Percentiles rank a stretch among this genome's conserved stretches.
Conservation (phyloP, 1,140 invertebrate genomes). For the Brachionus asplanchnoidis region DNA sequence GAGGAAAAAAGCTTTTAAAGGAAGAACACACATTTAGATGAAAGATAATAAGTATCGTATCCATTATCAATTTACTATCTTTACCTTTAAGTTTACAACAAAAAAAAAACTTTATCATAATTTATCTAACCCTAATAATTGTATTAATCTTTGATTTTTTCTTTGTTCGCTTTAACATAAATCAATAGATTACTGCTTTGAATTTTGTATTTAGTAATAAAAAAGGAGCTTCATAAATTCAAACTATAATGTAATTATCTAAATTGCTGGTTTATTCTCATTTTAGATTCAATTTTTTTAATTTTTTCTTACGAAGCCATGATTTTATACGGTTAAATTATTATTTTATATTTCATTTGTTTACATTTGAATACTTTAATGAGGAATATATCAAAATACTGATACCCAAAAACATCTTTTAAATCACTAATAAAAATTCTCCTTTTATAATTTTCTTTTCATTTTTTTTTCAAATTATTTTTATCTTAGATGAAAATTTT, state of each 20-base stretch:
- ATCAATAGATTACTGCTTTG: neutral
- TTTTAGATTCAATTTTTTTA: neutral
- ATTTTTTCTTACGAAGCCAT: neutral
- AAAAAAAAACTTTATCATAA: neutral
- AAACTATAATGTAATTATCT: neutral
- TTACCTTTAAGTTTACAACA: neutral
- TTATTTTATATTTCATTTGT: constrained; percentile 37
- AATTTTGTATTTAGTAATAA: neutral
- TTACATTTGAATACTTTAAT: neutral
- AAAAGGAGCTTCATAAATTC: neutral
- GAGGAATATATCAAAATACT: neutral
- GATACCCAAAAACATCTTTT: neutral
- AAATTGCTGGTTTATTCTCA: neutral
- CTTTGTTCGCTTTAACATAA: neutral
- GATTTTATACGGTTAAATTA: constrained; percentile 32
- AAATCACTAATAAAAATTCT: neutral
- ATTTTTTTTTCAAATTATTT: neutral
- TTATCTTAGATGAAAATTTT: neutral
- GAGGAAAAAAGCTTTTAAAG: neutral
- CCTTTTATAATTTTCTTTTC: neutral
- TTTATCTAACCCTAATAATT: constrained; percentile 10
- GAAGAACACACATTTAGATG: neutral
- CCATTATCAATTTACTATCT: neutral
- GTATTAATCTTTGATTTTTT: neutral
- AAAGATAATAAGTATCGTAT: neutral